Evolutionary conservation across 2,797 vertebrate species (phyloP).

Genomic region (Dipus sagitta): DNA sequence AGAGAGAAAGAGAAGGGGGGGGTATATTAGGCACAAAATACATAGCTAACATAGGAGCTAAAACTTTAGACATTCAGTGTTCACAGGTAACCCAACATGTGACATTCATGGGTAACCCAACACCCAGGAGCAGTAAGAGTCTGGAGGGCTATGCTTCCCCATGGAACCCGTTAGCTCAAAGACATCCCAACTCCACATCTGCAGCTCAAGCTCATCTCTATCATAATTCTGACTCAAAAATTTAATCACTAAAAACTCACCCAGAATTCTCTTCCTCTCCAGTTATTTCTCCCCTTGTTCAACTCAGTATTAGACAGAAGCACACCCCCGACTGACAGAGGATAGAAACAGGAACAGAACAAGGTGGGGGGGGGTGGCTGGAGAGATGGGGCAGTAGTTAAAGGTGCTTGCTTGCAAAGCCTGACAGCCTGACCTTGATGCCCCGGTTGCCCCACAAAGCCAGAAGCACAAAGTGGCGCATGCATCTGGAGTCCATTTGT

Average conservation of each 20-base stretch:
- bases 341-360: neutral
- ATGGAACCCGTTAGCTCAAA: neutral
- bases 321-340: neutral
- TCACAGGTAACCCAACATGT: neutral
- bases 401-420: no score
- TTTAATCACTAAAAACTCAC: slow-evolving; percentile 26
- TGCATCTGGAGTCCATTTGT: no score
- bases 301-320: neutral
- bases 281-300: neutral
- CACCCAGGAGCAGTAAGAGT: no score
- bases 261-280: neutral
- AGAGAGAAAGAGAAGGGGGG: neutral
- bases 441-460: no score
- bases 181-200: neutral
- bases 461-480: no score
- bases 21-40: slow-evolving; percentile 32
- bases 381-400: no score
- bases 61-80: neutral
- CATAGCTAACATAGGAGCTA: neutral
- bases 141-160: neutral
- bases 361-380: neutral
- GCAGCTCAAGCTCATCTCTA: neutral
- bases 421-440: no score
- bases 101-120: neutral
- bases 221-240: neutral